Conservation (phyloP, 2,888 invertebrate species). For the Seira musarum region DNA sequence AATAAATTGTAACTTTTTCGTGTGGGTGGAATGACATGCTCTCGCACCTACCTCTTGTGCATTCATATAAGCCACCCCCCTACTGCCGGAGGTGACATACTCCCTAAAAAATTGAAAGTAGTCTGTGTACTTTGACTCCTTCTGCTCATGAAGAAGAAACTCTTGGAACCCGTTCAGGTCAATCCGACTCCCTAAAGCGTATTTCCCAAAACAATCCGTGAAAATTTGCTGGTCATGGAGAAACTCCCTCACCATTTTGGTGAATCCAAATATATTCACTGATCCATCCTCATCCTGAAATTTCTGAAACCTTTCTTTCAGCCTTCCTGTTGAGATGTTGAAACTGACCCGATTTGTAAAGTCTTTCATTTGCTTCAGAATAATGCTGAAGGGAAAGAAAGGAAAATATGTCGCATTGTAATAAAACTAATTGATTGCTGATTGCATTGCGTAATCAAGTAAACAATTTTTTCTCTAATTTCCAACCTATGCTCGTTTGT, state of each 20-base stretch:
- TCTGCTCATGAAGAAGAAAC: slow-evolving; percentile 57
- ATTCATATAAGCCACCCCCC: slow-evolving; percentile 51
- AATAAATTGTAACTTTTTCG: too few species aligned
- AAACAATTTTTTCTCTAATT: too few species aligned
- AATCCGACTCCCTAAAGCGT: slow-evolving; percentile 44
- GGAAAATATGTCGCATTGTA: background rate
- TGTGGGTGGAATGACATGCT: too few species aligned
- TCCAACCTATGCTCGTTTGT: slow-evolving; percentile 31
- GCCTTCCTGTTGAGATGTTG: slow-evolving; percentile 58
- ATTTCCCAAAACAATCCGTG: slow-evolving; percentile 62
- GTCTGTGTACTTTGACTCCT: slow-evolving; percentile 29
- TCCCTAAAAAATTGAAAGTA: slow-evolving; percentile 56
- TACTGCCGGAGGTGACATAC: slow-evolving; percentile 47
- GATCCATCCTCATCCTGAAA: slow-evolving; percentile 39
- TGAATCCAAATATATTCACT: slow-evolving; percentile 33
- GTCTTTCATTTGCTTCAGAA: slow-evolving; percentile 59
- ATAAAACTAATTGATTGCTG: too few species aligned
- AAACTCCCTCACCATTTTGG: slow-evolving; percentile 38
- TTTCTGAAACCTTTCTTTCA: slow-evolving; percentile 47
- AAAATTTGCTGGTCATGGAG: slow-evolving; percentile 64
- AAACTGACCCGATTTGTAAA: slow-evolving; percentile 55
- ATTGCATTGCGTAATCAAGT: too few species aligned
- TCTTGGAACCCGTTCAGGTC: slow-evolving; percentile 54
- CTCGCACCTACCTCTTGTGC: slow-evolving; percentile 59
- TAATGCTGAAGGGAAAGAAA: slow-evolving; percentile 29